Base-by-base conservation (phyloP, 2,888 invertebrate genomes). In the Drosophila koepferae region DNA sequence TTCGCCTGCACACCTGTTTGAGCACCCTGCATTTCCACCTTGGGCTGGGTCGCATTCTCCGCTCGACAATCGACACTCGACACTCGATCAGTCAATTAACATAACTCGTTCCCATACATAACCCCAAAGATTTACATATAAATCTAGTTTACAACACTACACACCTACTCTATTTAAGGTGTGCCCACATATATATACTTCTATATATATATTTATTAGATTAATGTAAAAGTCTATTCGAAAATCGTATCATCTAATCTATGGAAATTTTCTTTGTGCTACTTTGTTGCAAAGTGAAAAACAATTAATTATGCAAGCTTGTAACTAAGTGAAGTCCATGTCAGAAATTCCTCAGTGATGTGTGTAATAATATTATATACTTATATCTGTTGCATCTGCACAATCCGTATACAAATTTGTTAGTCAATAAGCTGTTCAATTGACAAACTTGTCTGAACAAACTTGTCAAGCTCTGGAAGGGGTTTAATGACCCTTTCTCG, bases 1-100 rank as follows among this genome's bases (percentile, higher is more conserved):
- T 82, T 72, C 74, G 72, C 56, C 56, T 63, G 63, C 63, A 44
- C 87, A 85, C 86, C 88, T 85, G 88, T 58, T 70, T 70, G 43
- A 56, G 18, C 53, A 28, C 34, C 54, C 51, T 48, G 62, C 61
- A 62, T 51, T 64, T 62, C 40, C 80, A 83, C 78, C 82, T 87
- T 84, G 84, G 66, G 69, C 54, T 77, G 70, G 74, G 79, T 61
- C 54, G 48, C 73, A 77, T 75, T 74, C 83, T 54, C 71, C 54
- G 9, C 54, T 46, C 46, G 46, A 41, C 40, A 40, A 40, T 40
- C 40, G n/a, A 41, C 64, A 58, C 67, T 40, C 40, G n/a, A 41
- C 64, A 58, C 67, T 61, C 66, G 40, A 60, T 40, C 18, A 2
- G 9, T 34, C 28, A 20, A 88, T 85, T 85, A 86, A 23, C 85